Evolutionary conservation across 2,797 vertebrate species (phyloP).

Genomic region (Psittacula derbiana): DNA sequence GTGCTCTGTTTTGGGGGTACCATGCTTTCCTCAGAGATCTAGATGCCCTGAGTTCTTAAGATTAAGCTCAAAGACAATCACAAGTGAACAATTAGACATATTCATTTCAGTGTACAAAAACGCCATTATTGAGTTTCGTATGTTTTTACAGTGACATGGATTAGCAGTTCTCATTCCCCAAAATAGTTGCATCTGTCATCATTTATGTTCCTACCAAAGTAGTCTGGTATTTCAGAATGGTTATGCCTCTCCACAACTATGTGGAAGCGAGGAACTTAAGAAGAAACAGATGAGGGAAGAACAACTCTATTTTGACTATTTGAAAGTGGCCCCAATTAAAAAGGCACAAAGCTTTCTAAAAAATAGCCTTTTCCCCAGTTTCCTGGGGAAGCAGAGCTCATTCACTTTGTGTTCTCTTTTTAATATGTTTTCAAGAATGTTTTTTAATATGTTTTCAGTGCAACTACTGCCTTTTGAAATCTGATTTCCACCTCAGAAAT

Average conservation of each 20-base stretch:
- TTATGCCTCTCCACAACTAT: conserved; percentile 59
- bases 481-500: not conserved
- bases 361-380: not conserved
- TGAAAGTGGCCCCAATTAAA: not conserved
- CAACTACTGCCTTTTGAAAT: not conserved
- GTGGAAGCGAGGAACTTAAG: conserved; percentile 43
- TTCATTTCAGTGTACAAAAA: not conserved
- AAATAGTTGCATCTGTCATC: conserved; percentile 43
- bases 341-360: not conserved
- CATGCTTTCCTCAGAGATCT: not conserved
- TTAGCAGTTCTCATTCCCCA: conserved; percentile 39
- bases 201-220: conserved; percentile 39
- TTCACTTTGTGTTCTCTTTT: not conserved
- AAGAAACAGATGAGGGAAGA: conserved; percentile 57
- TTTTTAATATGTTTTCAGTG: not conserved
- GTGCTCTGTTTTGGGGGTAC: not conserved
- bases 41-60: not conserved
- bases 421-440: not conserved
- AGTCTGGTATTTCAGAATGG: conserved; percentile 56
- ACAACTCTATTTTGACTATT: conserved; percentile 25
- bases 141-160: conserved; percentile 35
- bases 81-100: not conserved
- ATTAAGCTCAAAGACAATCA: not conserved
- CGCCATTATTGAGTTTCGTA: not conserved
- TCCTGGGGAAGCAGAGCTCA: not conserved